Base-by-base conservation (phyloP, 2,888 invertebrate species). In the Caradrina kadenii region DNA sequence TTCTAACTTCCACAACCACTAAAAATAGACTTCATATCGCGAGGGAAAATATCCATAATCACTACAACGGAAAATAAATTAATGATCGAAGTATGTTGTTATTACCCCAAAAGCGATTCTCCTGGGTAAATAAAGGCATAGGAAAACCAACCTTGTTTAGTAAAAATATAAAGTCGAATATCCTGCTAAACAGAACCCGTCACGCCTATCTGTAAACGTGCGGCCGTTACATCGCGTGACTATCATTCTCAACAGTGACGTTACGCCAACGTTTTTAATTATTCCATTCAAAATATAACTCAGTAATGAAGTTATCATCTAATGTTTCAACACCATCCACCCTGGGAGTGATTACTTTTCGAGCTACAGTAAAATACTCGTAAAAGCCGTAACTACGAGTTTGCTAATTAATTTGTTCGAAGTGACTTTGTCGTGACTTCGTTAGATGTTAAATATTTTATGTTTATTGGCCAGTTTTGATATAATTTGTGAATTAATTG, bases 241-340 rank as follows among this genome's bases (percentile, higher is more conserved):
- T 63, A 63, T 71, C 73, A 76, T 42, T 69, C 76, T 82, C 64
- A 59, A 2, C 54, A 50, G 59, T 67, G 81, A 69, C 77, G 66
- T 61, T 72, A 73, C 63, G 53, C 55, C 61, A 76, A 80, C 76
- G 61, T 66, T 78, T 81, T 83, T 77, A 80, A 81, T 83, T 74
- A 83, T 74, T 78, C 66, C 63, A 81, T 81, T 82, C 81, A 74
- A 77, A 80, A 83, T 69, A 77, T 83, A 80, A 76, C 72, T 69
- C 67, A 48, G 62, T 75, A 83, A 83, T 82, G 75, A 79, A 81
- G 81, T 75, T 81, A 83, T 83, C 84, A 83, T 82, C 78, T 71
- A 78, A 81, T 82, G 64, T 78, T 83, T 68, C 69, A 78, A 71
- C 84, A 73, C 74, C 73, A 70, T 70, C 60, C 65, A 48, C 69